These are phyloP conservation scores for Popillia japonica DNA, from an alignment of 1,140 invertebrate genomes.

Conservation along the genomic window DNA sequence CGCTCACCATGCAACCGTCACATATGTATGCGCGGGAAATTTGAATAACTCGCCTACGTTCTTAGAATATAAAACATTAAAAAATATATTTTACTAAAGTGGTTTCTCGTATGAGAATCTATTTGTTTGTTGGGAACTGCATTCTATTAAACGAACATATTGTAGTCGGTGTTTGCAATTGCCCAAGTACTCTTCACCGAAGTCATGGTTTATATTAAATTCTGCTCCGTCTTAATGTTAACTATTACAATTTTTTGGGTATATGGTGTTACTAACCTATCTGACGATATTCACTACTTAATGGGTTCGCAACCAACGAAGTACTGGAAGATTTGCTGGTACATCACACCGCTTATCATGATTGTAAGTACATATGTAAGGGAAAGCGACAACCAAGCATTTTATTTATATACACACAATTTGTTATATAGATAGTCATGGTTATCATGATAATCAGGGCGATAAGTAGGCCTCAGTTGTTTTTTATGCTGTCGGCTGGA, in stretches of 20 bases:
- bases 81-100: too few relatives aligned
- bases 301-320: constrained; percentile 34
- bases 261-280: constrained; percentile 22
- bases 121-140: too few relatives aligned
- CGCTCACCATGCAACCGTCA: too few relatives aligned
- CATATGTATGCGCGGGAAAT: too few relatives aligned
- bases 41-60: too few relatives aligned
- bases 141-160: background rate
- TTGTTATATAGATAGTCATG: background rate
- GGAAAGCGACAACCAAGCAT: too few relatives aligned
- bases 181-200: background rate
- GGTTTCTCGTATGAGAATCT: too few relatives aligned
- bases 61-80: too few relatives aligned
- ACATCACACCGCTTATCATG: background rate
- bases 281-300: constrained; percentile 33
- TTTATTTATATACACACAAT: too few relatives aligned
- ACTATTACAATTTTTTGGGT: constrained; percentile 33
- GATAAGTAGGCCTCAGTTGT: background rate
- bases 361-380: too few relatives aligned
- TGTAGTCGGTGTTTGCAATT: background rate
- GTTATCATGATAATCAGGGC: background rate
- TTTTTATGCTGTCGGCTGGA: background rate
- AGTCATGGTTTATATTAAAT: background rate
- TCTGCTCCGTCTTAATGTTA: background rate
- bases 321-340: constrained; percentile 37